Base-by-base conservation (phyloP, 2,797 vertebrate genomes). In the Lithobates pipiens region DNA sequence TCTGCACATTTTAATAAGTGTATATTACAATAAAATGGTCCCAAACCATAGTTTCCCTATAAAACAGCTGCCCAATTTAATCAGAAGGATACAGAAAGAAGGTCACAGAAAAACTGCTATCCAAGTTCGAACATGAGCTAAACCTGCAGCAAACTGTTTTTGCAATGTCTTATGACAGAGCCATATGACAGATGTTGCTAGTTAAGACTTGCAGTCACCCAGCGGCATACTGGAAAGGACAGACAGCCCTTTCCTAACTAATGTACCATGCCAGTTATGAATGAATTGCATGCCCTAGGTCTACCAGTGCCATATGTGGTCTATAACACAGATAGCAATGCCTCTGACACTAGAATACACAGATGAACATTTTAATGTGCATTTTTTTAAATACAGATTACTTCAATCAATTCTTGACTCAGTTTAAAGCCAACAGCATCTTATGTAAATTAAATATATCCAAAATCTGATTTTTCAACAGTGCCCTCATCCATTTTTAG, bases 151-250 rank as follows among this genome's bases (percentile, higher is more conserved):
- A 61, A 61, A 61, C 54, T n/a, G 54, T 61, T 61, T 61, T 23
- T 61, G 54, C 21, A 61, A 23, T 23, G 21, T 61, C 18, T 23
- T 23, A 23, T 61, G 21, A 61, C 54, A 61, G 50, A 54, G 54
- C 54, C 54, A 61, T 61, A 61, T 61, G 54, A 61, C 54, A 61
- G 54, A 61, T 61, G 54, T 61, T 61, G 54, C 54, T 61, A 61
- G 54, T 61, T 61, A 61, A 61, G 54, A 61, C 54, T 61, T 61
- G 54, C 54, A 23, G 21, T 61, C 21, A 61, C 54, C 54, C 54
- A 61, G 54, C 54, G 54, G 54, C 54, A 23, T 61, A 23, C 54
- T 61, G 54, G 18, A 61, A 61, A 61, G 54, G 54, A 61, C 54
- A 61, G 54, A 61, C 54, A 61, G 54, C 21, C 50, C 50, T 61